Percentiles rank a stretch among this genome's conserved stretches.
phyloP scores from a whole-genome alignment of 2,797 vertebrate species.

The Enteromius mattozi region DNA sequence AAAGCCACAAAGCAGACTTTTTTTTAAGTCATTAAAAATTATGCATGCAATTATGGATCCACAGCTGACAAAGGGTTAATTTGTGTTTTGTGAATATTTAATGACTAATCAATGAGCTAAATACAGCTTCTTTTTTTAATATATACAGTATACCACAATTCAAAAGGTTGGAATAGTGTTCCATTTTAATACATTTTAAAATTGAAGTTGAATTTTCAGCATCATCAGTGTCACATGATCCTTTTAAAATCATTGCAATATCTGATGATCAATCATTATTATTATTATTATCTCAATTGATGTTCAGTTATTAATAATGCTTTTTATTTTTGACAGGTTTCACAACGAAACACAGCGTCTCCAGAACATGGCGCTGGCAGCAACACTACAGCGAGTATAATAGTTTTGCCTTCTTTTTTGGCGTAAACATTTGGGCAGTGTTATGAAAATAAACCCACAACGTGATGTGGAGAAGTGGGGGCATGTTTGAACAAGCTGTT shows the following conservation, averaged over 20 bases:
- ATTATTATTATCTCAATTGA: neutral
- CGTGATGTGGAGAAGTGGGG: too few species aligned
- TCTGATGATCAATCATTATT: neutral
- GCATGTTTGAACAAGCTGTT: too few species aligned
- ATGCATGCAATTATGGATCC: constrained; percentile 47
- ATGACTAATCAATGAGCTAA: constrained; percentile 51
- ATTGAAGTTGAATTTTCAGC: neutral
- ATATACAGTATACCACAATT: neutral
- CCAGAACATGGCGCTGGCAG: too few species aligned
- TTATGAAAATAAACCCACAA: too few species aligned
- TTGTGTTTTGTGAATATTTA: constrained; percentile 43
- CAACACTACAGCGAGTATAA: too few species aligned
- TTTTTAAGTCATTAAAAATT: constrained; percentile 27
- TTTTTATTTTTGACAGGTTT: neutral
- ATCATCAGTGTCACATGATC: neutral
- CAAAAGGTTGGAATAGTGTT: neutral
- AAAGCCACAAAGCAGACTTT: too few species aligned
- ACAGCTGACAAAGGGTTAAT: constrained; percentile 43
- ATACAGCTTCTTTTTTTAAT: neutral
- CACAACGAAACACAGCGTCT: too few species aligned
- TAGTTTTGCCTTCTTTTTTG: too few species aligned
- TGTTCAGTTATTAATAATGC: neutral
- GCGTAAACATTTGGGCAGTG: too few species aligned
- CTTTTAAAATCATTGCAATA: neutral
- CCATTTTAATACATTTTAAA: neutral